These are phyloP conservation scores for Fukomys damarensis DNA, from an alignment of 2,113 vertebrate genomes.

Conservation along the genomic window DNA sequence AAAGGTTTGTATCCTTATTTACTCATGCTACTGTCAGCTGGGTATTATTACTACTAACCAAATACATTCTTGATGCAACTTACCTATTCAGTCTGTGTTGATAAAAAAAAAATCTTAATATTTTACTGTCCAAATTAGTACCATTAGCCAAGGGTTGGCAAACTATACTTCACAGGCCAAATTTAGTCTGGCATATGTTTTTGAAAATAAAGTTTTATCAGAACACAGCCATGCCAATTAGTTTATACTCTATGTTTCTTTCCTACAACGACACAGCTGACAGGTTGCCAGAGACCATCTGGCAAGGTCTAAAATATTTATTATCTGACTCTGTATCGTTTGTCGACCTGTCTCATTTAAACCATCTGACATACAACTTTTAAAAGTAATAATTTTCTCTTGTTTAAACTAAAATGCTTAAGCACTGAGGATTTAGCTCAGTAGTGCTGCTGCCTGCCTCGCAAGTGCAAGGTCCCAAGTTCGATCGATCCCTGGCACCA, in stretches of 20 bases:
- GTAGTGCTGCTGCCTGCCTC: too few relatives aligned
- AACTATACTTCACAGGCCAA: background rate
- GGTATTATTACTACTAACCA: background rate
- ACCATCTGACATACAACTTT: background rate
- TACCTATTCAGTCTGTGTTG: background rate
- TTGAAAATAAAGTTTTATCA: slow-evolving; percentile 54
- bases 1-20: background rate
- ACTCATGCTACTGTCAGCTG: background rate
- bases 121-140: slow-evolving; percentile 3
- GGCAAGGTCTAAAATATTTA: slow-evolving; percentile 49
- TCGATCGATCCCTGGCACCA: too few relatives aligned
- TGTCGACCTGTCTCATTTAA: background rate
- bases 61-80: background rate
- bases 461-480: too few relatives aligned
- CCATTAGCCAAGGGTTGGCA: background rate
- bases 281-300: slow-evolving; percentile 1
- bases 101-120: background rate
- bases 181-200: background rate
- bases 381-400: background rate
- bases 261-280: background rate
- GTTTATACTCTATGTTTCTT: background rate
- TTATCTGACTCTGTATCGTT: background rate
- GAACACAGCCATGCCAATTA: background rate
- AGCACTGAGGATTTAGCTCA: too few relatives aligned
- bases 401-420: background rate